Evolutionary conservation across 1,140 invertebrate genomes (phyloP), one percentile per base, ranked within the genome.

Genomic region (Lamellibrachia luymesi): DNA sequence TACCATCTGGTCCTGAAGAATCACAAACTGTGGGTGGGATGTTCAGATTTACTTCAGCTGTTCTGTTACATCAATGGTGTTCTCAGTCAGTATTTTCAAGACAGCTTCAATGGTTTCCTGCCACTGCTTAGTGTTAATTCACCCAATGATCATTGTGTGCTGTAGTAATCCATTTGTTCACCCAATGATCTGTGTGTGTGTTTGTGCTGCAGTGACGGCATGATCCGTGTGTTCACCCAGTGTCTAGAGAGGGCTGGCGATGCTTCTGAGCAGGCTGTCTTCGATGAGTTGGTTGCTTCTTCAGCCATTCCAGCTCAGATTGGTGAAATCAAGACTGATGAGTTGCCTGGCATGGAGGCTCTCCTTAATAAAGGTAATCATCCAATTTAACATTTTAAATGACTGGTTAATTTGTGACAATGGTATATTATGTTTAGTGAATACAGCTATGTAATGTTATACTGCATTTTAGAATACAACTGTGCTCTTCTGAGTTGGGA

Each of bases 191-290:
- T 91, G 49, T 91, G 49, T 91, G 49, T 64, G 94, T 96, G 38
- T 38, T 38, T 38, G 38, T 38, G 38, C 38, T 38, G 96, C 94
- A 99, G 98, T 96, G 98, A 99, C 96, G 98, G 98, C 0, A 95
- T 98, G 0, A 97, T 99, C 0, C 97, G 98, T 93, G 97, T 99
- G 91, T 99, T 99, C 95, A 98, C 98, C 0, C 96, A 97, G 93
- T 97, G 98, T 95, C 96, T 97, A 10, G 95, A 96, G 5, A 96
- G 98, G 91, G 97, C 97, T 93, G 98, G 98, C 0, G 93, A 95
- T 10, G 96, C 97, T 94, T 97, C 97, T 90, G 96, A 97, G 2
- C 94, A 97, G 25, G 97, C 97, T 92, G 96, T 96, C n/a, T 99
- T 97, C 96, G 97, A 98, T 93, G 97, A 98, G 94, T 97, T 97